Base-by-base conservation (phyloP, 23 tunicate genomes). In the Halocynthia roretzi region DNA sequence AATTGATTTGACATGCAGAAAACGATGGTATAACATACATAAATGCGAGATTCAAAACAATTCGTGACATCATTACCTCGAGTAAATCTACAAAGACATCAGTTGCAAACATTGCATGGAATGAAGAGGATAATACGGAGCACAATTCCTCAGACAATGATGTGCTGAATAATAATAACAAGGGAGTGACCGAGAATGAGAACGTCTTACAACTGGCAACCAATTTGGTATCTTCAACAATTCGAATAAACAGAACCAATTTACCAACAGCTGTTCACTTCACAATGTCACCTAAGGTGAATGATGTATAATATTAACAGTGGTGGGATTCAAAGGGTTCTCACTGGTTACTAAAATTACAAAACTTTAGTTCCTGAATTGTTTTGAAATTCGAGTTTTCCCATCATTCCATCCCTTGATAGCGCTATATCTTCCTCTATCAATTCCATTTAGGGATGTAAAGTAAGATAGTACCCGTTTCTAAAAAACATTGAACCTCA, bases 221-320 rank as follows among this genome's bases (percentile, higher is more conserved):
- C 14, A 54, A 74, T 18, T 12, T 74, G 22, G 6, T 50, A 48
- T 54, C 78, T 12, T 62, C 78, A 53, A 74, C 78, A 7, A 14
- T 74, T 22, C 56, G 78, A 56, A 54, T 74, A 50, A 74, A 74
- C 56, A 62, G 78, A 8, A 54, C 78, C 2, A 74, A 74, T 54
- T 53, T n/a, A n/a, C 78, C 78, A 54, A 74, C 78, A 49, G 56
- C 18, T 5, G 78, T 74, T 7, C 10, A 5, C 14, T 54, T 74
- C 56, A 14, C 78, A 54, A 49, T 74, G 78, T 44, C 21, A 31
- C 44, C 44, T 4, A 31, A 31, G 44, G 44, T 31, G 4, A 31
- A 31, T 31, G 44, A 31, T 31, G 44, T 31, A 31, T 31, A 31
- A 31, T 31, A 31, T 31, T 31, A 1, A 31, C 44, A 31, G 44